Evolutionary conservation across 2,888 invertebrate species (phyloP), one percentile per base, ranked within the genome.

Genomic region (Dorcus hopei): DNA sequence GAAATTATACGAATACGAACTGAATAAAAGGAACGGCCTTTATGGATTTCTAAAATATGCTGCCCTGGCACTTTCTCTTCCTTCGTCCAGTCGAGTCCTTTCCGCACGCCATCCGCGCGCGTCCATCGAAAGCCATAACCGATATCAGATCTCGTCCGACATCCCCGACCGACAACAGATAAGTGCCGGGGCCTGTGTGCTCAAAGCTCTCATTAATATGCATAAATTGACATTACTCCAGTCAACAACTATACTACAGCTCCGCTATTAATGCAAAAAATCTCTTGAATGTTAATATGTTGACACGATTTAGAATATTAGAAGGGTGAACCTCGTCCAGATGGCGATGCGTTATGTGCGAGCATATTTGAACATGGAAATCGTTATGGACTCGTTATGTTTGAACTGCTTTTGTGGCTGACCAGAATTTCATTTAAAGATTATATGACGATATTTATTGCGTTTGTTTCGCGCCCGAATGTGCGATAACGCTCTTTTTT

Each of bases 381-480:
- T 68, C 58, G 65, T 63, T 63, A 65, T 65, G 65, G 63, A 61
- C 61, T 61, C 61, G 61, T 62, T 57, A 61, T 67, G 65, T 67
- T 67, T 67, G 65, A 63, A 66, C 65, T 61, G 63, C 64, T 61
- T 61, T 62, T 65, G 60, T 61, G 61, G 63, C 65, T 71, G 71
- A 72, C 70, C 72, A 69, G 71, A 72, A 72, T 72, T 69, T 70
- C 72, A 71, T 72, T 49, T 71, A 63, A 73, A 73, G 73, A 74
- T 74, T 74, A 74, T 67, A 65, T 63, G 63, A 67, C 59, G 65
- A 61, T 72, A 74, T 74, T 74, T 74, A 74, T 74, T 61, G 65
- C 70, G 70, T 72, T 73, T 72, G 70, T 68, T 63, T 61, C 64
- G 61, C 66, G 64, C 69, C 68, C 68, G 63, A 68, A 65, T 65